Evolutionary conservation across 2,888 invertebrate genomes (phyloP), one percentile per base, ranked within the genome.

Genomic region (Bibio marci): DNA sequence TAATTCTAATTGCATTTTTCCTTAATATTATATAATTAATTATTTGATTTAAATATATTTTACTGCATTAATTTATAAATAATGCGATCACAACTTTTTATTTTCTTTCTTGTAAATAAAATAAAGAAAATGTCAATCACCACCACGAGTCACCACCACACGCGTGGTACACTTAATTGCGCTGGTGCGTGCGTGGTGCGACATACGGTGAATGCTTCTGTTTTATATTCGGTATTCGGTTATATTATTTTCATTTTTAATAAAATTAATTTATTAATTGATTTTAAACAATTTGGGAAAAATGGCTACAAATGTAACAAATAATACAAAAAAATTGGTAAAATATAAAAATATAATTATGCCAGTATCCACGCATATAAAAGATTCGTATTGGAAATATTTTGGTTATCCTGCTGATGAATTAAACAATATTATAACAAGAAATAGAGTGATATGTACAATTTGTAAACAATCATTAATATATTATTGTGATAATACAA

Each of bases 381-480:
- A n/a, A n/a, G n/a, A n/a, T n/a, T 54, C 55, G 3, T 60, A 58
- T 42, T 61, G 61, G 61, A 57, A 56, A 38, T 55, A 59, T 46
- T 61, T 62, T 42, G 61, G 62, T 2, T 61, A 59, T 44, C 61
- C 61, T n/a, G 53, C 58, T 2, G 53, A 58, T 41, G 57, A 56
- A 37, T 48, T 55, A 33, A 52, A 55, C 45, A 52, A 54, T 43
- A 58, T 62, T 38, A 53, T 61, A 39, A 61, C 62, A 27, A 59
- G 58, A 44, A 54, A 57, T 40, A 59, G 55, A 43, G 54, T 61
- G 14, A 52, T 62, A 1, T 61, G 61, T 40, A 54, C 55, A 5
- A 46, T 62, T 7, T 61, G 61, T 44, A 54, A 53, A 43, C 50
- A 52, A 22, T 50, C 56, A 11, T 42, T 61, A 33, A 55, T 57